phyloP scores from a whole-genome alignment of 2,888 invertebrate genomes.

The Hirtodrosophila trivittata region DNA sequence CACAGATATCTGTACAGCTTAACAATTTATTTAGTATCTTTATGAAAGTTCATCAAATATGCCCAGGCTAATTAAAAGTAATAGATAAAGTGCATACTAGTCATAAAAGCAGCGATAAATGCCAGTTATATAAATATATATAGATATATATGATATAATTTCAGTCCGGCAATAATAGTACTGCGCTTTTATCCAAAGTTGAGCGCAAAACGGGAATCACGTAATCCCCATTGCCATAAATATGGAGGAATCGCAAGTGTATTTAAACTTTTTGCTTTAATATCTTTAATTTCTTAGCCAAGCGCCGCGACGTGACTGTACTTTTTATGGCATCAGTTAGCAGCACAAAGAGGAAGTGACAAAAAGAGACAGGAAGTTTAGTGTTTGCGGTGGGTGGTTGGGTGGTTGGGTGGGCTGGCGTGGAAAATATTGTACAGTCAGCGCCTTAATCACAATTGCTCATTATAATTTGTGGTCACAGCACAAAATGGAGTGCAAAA shows the following conservation, averaged over 20 bases:
- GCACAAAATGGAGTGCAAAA: slow-evolving; percentile 73
- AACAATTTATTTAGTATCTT: no score
- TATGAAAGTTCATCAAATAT: no score
- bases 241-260: slow-evolving; percentile 14
- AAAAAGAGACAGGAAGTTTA: neutral
- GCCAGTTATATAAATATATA: neutral
- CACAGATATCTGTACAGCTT: no score
- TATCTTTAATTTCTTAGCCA: slow-evolving; percentile 51
- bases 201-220: slow-evolving; percentile 22
- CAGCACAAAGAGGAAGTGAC: neutral
- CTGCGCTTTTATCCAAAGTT: slow-evolving; percentile 4
- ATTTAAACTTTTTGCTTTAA: slow-evolving; percentile 48
- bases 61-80: no score
- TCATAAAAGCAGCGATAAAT: no score
- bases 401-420: neutral
- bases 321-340: slow-evolving; percentile 46
- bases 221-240: slow-evolving; percentile 40
- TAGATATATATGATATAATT: no score
- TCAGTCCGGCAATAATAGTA: slow-evolving; percentile 2
- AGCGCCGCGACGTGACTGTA: slow-evolving; percentile 64
- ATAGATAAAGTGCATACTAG: no score
- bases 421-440: slow-evolving; percentile 16
- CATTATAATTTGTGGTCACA: slow-evolving; percentile 75
- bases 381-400: neutral
- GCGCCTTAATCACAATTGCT: slow-evolving; percentile 72